Conservation (phyloP, 1,140 invertebrate genomes). For the Brachionus angularis region DNA sequence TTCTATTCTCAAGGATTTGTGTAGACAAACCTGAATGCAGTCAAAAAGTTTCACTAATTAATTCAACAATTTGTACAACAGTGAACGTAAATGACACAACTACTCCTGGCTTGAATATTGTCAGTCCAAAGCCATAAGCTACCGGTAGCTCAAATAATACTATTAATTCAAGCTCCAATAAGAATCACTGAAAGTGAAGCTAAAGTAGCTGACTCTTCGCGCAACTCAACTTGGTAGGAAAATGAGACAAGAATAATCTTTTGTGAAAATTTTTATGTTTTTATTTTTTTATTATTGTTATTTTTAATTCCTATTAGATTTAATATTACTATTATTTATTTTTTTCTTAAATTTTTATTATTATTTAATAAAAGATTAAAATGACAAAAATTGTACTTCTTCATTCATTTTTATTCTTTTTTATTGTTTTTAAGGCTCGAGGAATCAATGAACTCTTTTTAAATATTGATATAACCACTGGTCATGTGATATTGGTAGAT, state of each 20-base stretch:
- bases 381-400: no score
- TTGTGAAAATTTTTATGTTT: not conserved
- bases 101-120: not conserved
- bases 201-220: not conserved
- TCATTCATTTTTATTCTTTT: no score
- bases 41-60: constrained; percentile 27
- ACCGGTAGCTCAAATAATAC: constrained; percentile 2
- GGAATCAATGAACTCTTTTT: constrained; percentile 78
- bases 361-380: not conserved
- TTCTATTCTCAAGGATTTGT: constrained; percentile 27
- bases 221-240: constrained; percentile 21
- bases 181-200: constrained; percentile 7
- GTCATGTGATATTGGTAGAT: constrained; percentile 85
- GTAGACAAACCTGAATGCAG: constrained; percentile 20
- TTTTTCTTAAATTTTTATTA: constrained; percentile 1
- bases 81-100: not conserved
- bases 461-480: constrained; percentile 98
- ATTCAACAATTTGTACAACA: not conserved
- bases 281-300: constrained; percentile 23
- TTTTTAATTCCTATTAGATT: constrained; percentile 7
- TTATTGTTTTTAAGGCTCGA: constrained; percentile 61
- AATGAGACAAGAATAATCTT: no score
- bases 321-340: not conserved
- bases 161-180: constrained; percentile 21
- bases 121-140: constrained; percentile 1